Evolutionary conservation across 2,797 vertebrate genomes (phyloP).

Genomic region (Mareca penelope): DNA sequence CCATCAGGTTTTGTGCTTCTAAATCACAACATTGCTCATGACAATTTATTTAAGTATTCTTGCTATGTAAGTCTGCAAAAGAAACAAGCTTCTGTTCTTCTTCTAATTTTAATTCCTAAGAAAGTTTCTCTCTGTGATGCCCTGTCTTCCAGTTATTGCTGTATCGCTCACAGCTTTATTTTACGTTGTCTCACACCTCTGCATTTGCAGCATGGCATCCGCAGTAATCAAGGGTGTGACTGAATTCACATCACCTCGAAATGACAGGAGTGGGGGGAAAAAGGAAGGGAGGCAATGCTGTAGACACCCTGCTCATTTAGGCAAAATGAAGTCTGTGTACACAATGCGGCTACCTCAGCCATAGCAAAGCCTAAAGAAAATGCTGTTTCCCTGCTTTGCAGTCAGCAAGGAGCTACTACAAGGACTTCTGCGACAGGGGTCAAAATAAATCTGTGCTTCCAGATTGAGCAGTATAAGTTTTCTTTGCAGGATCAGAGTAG

Average conservation of each 20-base stretch:
- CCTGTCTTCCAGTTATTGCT: not conserved
- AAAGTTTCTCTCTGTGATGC: not conserved
- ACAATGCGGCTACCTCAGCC: not conserved
- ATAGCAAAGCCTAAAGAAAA: not conserved
- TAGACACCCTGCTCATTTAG: not conserved
- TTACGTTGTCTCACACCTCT: not conserved
- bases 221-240: not conserved
- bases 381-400: not conserved
- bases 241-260: not conserved
- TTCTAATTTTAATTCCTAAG: not conserved
- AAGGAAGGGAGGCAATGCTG: not conserved
- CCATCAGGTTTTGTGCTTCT: not conserved
- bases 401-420: not conserved
- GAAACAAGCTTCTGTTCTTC: not conserved
- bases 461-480: not conserved
- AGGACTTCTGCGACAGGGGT: not conserved
- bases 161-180: not conserved
- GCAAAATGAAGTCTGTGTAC: not conserved
- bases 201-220: not conserved
- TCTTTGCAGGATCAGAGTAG: not conserved
- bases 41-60: not conserved
- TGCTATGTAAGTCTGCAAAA: not conserved
- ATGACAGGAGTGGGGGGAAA: rapidly evolving
- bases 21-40: not conserved
- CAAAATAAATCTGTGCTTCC: conserved; percentile 11